Evolutionary conservation across 2,888 invertebrate species (phyloP).

Genomic region (Callosobruchus maculatus): DNA sequence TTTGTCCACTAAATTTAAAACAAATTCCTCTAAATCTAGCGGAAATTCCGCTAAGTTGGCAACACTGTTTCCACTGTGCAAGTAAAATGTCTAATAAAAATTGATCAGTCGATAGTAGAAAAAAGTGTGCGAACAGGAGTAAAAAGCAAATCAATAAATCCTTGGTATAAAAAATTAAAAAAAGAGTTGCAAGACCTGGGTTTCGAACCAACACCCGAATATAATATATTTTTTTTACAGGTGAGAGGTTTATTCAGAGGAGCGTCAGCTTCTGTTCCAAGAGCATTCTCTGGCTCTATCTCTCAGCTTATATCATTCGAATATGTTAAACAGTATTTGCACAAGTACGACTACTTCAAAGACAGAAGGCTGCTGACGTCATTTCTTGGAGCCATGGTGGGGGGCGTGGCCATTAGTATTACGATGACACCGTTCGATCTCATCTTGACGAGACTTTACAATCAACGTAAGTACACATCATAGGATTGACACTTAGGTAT

Average conservation of each 20-base stretch:
- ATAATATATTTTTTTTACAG: conserved; percentile 27
- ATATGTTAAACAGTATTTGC: conserved; percentile 54
- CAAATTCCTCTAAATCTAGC: too few species aligned
- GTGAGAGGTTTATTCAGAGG: conserved; percentile 73
- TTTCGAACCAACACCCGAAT: background rate
- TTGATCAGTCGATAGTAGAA: too few species aligned
- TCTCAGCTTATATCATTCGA: conserved; percentile 81
- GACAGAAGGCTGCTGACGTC: conserved; percentile 57
- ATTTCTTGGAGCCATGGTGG: conserved; percentile 67
- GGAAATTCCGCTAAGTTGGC: too few species aligned
- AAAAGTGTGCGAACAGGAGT: too few species aligned
- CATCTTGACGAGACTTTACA: conserved; percentile 80
- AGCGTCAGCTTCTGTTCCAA: conserved; percentile 66
- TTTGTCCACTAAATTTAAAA: too few species aligned
- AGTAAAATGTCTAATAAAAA: too few species aligned
- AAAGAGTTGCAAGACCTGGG: too few species aligned
- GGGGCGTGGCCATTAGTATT: conserved; percentile 71
- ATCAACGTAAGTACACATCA: conserved; percentile 64
- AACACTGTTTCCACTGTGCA: too few species aligned
- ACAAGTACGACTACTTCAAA: conserved; percentile 35
- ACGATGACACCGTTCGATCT: conserved; percentile 87
- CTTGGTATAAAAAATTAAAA: too few species aligned
- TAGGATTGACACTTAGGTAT: conserved; percentile 1
- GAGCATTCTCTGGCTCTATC: conserved; percentile 73
- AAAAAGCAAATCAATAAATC: too few species aligned